Percentiles rank a stretch among this genome's conserved stretches.
These are phyloP conservation scores for Bombus confusus DNA, from an alignment of 1,140 invertebrate species.

Conservation along the genomic window DNA sequence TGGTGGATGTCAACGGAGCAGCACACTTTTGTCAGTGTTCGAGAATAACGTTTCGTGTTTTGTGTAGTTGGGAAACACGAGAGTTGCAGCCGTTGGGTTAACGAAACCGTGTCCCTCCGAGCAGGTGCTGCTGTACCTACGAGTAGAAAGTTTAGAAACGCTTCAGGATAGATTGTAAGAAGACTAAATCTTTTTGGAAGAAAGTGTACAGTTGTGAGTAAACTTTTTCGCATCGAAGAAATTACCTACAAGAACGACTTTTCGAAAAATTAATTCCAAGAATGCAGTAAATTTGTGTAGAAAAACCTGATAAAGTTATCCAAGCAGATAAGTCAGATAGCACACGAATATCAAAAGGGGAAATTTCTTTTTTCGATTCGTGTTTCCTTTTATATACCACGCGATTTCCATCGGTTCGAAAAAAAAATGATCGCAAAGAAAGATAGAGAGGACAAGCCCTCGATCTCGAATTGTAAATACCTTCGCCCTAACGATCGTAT, in stretches of 20 bases:
- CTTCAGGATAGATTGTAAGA: no score
- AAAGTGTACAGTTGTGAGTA: no score
- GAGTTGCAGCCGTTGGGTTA: neutral
- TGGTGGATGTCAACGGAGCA: neutral
- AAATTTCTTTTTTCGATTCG: constrained; percentile 10
- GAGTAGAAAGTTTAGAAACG: neutral
- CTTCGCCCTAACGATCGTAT: constrained; percentile 72
- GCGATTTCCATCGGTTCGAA: neutral
- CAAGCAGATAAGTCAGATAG: neutral
- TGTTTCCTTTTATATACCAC: neutral
- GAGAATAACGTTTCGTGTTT: neutral
- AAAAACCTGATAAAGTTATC: neutral
- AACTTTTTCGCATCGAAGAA: no score
- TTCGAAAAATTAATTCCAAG: neutral
- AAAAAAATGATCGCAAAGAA: neutral
- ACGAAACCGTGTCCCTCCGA: neutral
- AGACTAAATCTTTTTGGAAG: no score
- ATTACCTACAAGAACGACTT: no score
- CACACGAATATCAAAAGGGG: neutral
- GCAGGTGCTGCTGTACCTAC: neutral
- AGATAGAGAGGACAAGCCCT: neutral
- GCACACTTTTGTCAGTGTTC: neutral
- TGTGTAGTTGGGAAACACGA: neutral
- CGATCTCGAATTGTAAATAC: constrained; percentile 63
- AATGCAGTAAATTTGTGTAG: neutral